Evolutionary conservation across 2,113 vertebrate genomes (phyloP), one percentile per base, ranked within the genome.

Genomic region (Alouatta palliata): DNA sequence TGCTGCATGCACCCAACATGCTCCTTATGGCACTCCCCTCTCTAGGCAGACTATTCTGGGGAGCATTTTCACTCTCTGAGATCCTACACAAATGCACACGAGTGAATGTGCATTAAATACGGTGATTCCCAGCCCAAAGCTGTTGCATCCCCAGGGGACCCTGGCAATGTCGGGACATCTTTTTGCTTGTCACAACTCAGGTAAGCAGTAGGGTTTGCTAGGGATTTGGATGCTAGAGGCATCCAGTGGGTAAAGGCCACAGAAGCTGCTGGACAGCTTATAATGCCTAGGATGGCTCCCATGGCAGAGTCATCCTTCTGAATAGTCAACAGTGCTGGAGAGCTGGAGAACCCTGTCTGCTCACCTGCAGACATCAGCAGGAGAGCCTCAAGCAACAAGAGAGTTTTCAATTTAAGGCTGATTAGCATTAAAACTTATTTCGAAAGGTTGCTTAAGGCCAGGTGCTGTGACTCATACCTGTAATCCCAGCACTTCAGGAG

Each of bases 321-420:
- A 73, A 7, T 3, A 5, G 61, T 43, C 12, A 5, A 0, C 1
- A 3, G n/a, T 25, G n/a, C 25, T 4, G 12, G 21, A 56, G 54
- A 56, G 20, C 54, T 2, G 19, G 17, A 49, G 58, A 52, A 2
- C 5, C 6, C 85, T 30, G 35, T 40, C n/a, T 43, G 89, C 7
- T 40, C 12, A 8, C 16, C 5, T 23, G 7, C 16, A 40, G 56
- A 40, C 6, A 0, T 52, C 25, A 16, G 40, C 8, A 13, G 43
- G 61, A 37, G 35, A 6, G 17, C n/a, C 25, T 1, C 45, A 0
- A 0, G 5, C 8, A 14, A 13, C 25, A 52, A 9, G 35, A 30
- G 2, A 17, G 6, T 32, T 45, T 64, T 47, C 23, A 35, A 27
- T 23, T 64, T 3, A 2, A 49, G 43, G 32, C 37, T 23, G 13